These are phyloP conservation scores for Fragum fragum DNA, from an alignment of 2,888 invertebrate genomes.

Conservation along the genomic window DNA sequence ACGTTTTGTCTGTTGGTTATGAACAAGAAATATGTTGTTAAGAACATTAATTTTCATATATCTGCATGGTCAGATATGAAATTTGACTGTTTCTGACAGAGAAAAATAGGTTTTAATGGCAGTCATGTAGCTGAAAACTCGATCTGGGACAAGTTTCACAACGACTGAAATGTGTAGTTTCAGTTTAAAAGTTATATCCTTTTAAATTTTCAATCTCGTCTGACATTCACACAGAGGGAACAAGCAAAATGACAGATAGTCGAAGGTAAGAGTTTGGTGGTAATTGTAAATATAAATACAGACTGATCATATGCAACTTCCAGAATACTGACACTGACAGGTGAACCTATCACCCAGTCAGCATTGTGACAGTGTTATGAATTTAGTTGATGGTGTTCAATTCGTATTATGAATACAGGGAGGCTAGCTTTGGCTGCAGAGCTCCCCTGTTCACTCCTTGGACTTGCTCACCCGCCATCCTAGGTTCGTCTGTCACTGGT, in stretches of 20 bases:
- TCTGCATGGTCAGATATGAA: conserved; percentile 1
- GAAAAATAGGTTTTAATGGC: conserved; percentile 6
- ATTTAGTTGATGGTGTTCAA: too few species aligned
- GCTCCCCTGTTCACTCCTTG: too few species aligned
- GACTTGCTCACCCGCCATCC: too few species aligned
- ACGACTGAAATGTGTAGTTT: conserved; percentile 34
- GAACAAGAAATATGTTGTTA: conserved; percentile 4
- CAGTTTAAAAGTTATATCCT: conserved; percentile 23
- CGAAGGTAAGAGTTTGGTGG: conserved; percentile 36
- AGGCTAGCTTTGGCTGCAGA: too few species aligned
- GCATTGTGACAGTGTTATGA: too few species aligned
- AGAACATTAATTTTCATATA: background rate
- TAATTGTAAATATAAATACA: background rate
- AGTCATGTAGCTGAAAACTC: conserved; percentile 54
- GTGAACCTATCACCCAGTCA: too few species aligned
- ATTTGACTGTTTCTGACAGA: background rate
- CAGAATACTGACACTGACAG: conserved; percentile 27
- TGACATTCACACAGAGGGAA: background rate
- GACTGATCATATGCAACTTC: background rate
- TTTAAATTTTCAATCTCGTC: background rate
- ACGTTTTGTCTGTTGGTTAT: conserved; percentile 16
- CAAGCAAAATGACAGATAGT: conserved; percentile 36
- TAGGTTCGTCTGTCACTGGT: too few species aligned
- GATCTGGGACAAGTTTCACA: conserved; percentile 62
- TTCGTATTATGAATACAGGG: too few species aligned